Conservation (phyloP, 2,797 vertebrate species). For the Hypotaenidia okinawae region DNA sequence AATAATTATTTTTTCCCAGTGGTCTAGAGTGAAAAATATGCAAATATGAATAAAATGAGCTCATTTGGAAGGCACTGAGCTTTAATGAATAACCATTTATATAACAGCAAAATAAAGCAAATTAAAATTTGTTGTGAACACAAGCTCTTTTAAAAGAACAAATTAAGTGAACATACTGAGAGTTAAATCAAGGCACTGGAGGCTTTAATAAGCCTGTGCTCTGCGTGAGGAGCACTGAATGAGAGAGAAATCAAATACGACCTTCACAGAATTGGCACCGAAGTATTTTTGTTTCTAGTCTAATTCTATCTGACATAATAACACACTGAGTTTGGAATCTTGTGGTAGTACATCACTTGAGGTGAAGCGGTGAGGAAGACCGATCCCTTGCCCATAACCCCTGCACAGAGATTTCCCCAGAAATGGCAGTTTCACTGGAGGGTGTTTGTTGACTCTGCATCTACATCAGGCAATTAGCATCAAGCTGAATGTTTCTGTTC, state of each 20-base stretch:
- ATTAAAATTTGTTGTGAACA: constrained; percentile 47
- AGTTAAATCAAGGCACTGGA: constrained; percentile 20
- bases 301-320: neutral
- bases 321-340: neutral
- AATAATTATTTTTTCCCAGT: constrained; percentile 4
- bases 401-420: neutral
- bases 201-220: constrained; percentile 16
- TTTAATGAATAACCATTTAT: constrained; percentile 55
- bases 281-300: constrained; percentile 4
- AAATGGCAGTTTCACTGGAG: constrained; percentile 35
- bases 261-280: neutral
- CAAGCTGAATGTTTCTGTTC: constrained; percentile 12
- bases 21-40: constrained; percentile 52
- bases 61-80: constrained; percentile 24
- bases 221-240: neutral
- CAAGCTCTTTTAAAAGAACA: constrained; percentile 39
- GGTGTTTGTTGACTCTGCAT: constrained; percentile 19
- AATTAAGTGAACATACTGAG: constrained; percentile 34
- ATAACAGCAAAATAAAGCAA: constrained; percentile 34
- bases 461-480: constrained; percentile 34
- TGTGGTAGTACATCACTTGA: constrained; percentile 8
- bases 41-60: constrained; percentile 35
- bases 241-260: constrained; percentile 3
- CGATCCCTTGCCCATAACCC: neutral
- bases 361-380: constrained; percentile 10